A percentile compares a stretch with the other conserved stretches of the same genome.
These are phyloP conservation scores for Dromas ardeola DNA, from an alignment of 2,113 vertebrate genomes.

Conservation along the genomic window DNA sequence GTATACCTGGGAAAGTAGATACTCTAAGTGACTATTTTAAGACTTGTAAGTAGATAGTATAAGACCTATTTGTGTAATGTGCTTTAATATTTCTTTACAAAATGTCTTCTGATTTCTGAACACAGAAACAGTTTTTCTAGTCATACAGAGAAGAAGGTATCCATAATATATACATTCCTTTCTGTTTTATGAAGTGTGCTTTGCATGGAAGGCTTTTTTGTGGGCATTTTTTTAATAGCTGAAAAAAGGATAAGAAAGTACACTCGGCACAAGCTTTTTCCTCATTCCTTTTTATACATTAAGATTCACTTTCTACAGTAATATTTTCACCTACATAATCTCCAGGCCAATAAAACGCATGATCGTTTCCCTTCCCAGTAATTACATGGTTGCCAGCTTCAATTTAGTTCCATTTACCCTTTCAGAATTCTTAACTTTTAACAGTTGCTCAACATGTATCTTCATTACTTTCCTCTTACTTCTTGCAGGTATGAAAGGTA, in stretches of 20 bases:
- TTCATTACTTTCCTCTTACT: not conserved
- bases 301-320: not conserved
- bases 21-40: not conserved
- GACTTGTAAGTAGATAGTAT: not conserved
- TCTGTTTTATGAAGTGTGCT: not conserved
- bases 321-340: not conserved
- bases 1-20: not conserved
- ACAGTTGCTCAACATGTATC: not conserved
- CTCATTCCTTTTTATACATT: not conserved
- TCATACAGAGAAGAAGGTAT: not conserved
- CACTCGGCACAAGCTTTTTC: not conserved
- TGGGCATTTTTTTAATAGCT: not conserved
- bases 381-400: slow-evolving; percentile 18
- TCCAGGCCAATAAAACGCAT: slow-evolving; percentile 6
- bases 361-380: not conserved
- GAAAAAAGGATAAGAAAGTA: not conserved
- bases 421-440: slow-evolving; percentile 14
- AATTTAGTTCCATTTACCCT: slow-evolving; percentile 7
- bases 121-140: not conserved
- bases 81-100: not conserved
- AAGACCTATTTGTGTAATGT: not conserved
- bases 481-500: not conserved
- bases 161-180: not conserved
- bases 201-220: not conserved
- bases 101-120: not conserved